These are phyloP conservation scores for Thalassophryne amazonica DNA, from an alignment of 2,797 vertebrate species.

Conservation along the genomic window DNA sequence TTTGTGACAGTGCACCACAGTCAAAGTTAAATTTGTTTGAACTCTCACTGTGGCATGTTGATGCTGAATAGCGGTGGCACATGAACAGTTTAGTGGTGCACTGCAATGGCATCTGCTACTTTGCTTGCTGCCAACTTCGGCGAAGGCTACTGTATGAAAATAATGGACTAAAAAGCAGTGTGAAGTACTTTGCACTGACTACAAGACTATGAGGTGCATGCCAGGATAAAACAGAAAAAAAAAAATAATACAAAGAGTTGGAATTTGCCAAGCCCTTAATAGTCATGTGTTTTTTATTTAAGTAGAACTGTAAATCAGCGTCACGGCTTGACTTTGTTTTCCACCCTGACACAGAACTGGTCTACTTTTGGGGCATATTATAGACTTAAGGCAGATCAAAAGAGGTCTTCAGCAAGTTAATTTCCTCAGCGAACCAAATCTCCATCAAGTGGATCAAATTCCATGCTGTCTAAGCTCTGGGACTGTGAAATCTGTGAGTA, in stretches of 20 bases:
- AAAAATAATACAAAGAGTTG: conserved; percentile 4
- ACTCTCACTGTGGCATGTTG: too few relatives aligned
- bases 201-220: too few relatives aligned
- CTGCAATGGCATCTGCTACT: too few relatives aligned
- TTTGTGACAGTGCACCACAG: too few relatives aligned
- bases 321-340: conserved; percentile 17
- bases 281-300: conserved; percentile 16
- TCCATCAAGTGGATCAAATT: conserved; percentile 71
- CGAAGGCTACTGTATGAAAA: too few relatives aligned
- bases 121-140: too few relatives aligned
- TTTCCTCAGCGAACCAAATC: conserved; percentile 70
- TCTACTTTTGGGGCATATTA: conserved; percentile 63
- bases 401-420: conserved; percentile 60
- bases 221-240: conserved; percentile 10
- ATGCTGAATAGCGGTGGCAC: too few relatives aligned
- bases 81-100: too few relatives aligned
- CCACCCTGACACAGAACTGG: conserved; percentile 38
- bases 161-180: too few relatives aligned
- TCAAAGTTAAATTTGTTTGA: too few relatives aligned
- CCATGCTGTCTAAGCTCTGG: conserved; percentile 54
- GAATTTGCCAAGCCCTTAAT: conserved; percentile 16
- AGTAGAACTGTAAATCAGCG: conserved; percentile 12
- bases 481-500: conserved; percentile 40
- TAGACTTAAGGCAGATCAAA: conserved; percentile 66
- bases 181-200: too few relatives aligned